A percentile compares a stretch with the other conserved stretches of the same genome.
phyloP scores from a whole-genome alignment of 2,797 vertebrate genomes.

The Semotilus atromaculatus region DNA sequence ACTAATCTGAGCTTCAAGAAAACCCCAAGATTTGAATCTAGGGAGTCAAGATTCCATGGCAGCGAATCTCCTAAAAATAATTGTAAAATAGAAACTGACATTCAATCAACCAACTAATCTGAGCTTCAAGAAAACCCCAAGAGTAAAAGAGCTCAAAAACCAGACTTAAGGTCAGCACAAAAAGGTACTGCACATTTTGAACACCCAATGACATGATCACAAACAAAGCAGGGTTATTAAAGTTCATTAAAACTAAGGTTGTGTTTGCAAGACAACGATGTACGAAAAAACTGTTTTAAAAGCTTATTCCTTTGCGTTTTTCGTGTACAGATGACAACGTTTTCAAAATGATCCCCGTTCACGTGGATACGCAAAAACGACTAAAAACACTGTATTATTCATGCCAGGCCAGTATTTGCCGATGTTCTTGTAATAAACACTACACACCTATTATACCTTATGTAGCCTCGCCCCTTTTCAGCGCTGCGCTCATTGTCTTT shows the following conservation, averaged over 20 bases:
- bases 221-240: neutral
- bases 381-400: neutral
- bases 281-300: neutral
- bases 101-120: too few species aligned
- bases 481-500: too few species aligned
- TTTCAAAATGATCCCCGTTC: neutral
- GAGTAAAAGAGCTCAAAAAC: constrained; percentile 26
- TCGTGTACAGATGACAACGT: neutral
- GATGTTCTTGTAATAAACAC: neutral
- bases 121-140: neutral
- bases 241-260: neutral
- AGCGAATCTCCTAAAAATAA: neutral
- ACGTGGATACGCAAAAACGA: neutral
- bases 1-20: neutral
- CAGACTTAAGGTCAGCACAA: constrained; percentile 27
- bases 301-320: neutral
- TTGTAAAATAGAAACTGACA: neutral
- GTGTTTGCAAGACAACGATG: neutral
- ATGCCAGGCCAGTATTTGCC: neutral
- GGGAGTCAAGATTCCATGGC: neutral
- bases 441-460: neutral
- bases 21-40: constrained; percentile 34
- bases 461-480: too few species aligned
- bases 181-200: neutral
- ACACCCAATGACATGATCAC: neutral